A percentile compares a stretch with the other conserved stretches of the same genome.
Conservation (phyloP, 1,140 invertebrate genomes). For the Trigoniulus corallinus region DNA sequence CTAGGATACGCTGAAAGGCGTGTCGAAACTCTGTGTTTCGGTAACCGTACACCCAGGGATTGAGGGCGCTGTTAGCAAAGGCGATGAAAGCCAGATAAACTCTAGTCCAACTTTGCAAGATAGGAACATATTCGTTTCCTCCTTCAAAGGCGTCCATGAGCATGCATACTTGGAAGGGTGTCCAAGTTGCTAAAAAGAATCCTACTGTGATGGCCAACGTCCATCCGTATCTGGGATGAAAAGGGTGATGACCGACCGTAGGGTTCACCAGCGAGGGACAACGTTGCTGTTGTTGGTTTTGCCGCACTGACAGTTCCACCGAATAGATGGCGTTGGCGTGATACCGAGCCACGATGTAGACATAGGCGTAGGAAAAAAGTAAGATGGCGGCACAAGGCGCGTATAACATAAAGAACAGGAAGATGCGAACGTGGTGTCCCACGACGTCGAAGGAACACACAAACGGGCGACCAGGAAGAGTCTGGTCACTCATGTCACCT, state of each 20-base stretch:
- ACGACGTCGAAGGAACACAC: conserved; percentile 10
- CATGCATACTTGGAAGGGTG: conserved; percentile 44
- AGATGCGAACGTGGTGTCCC: conserved; percentile 5
- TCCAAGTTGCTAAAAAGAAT: conserved; percentile 40
- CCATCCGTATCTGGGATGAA: conserved; percentile 36
- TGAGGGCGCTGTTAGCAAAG: conserved; percentile 38
- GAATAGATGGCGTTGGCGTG: conserved; percentile 46
- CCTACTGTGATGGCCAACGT: conserved; percentile 44
- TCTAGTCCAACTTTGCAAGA: conserved; percentile 33
- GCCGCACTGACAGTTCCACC: conserved; percentile 39
- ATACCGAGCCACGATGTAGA: conserved; percentile 42
- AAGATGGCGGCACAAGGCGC: conserved; percentile 36
- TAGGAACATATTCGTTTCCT: conserved; percentile 24
- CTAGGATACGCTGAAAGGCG: conserved; percentile 37
- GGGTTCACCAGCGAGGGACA: background rate
- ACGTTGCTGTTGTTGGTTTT: conserved; percentile 9
- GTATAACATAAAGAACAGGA: conserved; percentile 22
- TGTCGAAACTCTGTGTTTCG: conserved; percentile 42
- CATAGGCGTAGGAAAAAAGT: conserved; percentile 44
- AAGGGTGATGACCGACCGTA: conserved; percentile 6
- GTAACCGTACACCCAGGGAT: conserved; percentile 51
- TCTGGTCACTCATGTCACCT: conserved; percentile 17
- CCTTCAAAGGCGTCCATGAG: conserved; percentile 33
- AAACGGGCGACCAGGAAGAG: conserved; percentile 6
- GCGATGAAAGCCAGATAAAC: conserved; percentile 38